Base-by-base conservation (phyloP, 1,140 invertebrate genomes). In the Apis laboriosa region DNA sequence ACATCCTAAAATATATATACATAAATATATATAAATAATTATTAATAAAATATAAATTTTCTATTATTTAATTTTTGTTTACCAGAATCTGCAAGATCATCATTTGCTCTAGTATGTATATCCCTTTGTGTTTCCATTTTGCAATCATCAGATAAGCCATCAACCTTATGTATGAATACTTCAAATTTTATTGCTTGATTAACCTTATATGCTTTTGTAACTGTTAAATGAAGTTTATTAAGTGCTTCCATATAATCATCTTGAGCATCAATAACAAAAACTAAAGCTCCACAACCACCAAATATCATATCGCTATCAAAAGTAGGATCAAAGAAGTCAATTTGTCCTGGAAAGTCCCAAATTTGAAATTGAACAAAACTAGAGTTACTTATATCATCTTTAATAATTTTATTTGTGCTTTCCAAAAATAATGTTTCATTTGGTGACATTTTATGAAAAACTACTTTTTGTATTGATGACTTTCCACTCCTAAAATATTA, bases 311-410 rank as follows among this genome's bases (percentile, higher is more conserved):
- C 98, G 68, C 97, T 97, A 94, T 99, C 98, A 95, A 99, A 99
- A 53, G 97, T 97, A 53, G 97, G 96, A 95, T 99, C 98, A 94
- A 99, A 98, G 88, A 99, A 99, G 92, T 99, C 98, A 87, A 99
- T 99, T 94, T 99, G 99, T 21, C 99, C 99, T 56, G 99, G 99
- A 94, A 99, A 99, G 94, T 99, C 99, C 98, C 99, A 99, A 85
- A 99, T 99, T 96, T 99, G 98, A 95, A 99, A 99, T 92, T 99
- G 98, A 56, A 99, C 98, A 96, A 99, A 99, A 90, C 99, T 99
- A 83, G 98, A 97, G 92, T 99, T 99, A 86, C 98, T 97, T 83
- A 98, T 98, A 95, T 99, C 98, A 94, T 99, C 98, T 95, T 99
- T 99, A 7, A 99, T 97, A 87, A 99, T 99, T 95, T 99, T 99